phyloP scores from a whole-genome alignment of 2,797 vertebrate genomes.

The Sebastes jordani region DNA sequence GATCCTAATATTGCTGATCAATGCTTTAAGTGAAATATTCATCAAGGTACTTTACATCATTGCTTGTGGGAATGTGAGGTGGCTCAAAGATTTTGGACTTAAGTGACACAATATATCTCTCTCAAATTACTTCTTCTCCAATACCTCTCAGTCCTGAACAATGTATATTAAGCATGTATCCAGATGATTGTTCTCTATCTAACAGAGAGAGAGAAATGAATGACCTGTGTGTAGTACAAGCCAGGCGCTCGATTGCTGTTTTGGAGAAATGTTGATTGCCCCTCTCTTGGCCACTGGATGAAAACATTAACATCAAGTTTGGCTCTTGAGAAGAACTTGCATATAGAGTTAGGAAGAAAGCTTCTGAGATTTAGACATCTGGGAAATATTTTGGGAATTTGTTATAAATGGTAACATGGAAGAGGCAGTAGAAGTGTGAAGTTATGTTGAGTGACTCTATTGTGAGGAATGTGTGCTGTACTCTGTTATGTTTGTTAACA shows the following conservation, averaged over 20 bases:
- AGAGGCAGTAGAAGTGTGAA: background rate
- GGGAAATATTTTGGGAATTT: accelerated
- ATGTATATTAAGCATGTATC: background rate
- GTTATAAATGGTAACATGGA: background rate
- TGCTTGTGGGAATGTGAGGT: background rate
- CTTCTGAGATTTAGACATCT: background rate
- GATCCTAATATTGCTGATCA: background rate
- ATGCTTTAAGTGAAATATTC: background rate
- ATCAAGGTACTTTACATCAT: background rate
- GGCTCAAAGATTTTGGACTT: background rate
- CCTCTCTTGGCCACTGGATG: background rate
- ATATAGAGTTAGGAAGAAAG: background rate
- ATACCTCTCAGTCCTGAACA: background rate
- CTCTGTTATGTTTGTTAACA: no score
- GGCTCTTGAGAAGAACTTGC: background rate
- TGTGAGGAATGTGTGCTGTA: background rate
- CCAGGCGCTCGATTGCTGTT: background rate
- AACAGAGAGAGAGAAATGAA: background rate
- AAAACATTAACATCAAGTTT: background rate
- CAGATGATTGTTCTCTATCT: background rate
- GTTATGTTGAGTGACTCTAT: background rate
- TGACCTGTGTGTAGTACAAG: background rate
- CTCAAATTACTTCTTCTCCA: background rate
- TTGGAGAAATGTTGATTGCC: background rate
- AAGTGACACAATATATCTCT: background rate